phyloP scores from a whole-genome alignment of 2,113 vertebrate species.

The Semnornis frantzii region DNA sequence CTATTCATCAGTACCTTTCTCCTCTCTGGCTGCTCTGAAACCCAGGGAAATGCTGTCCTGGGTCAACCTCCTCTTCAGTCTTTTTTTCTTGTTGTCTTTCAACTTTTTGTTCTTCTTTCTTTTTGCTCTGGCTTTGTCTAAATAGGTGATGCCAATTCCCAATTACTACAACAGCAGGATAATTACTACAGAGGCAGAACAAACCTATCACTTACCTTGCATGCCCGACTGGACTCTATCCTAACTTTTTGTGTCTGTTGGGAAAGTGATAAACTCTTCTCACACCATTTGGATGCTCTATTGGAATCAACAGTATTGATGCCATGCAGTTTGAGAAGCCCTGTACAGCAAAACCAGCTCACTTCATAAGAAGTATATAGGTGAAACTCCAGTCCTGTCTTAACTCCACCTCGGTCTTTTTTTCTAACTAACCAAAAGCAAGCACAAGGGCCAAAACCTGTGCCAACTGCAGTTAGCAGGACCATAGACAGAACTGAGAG shows the following conservation, averaged over 20 bases:
- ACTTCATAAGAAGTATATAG: not conserved
- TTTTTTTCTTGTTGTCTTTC: not conserved
- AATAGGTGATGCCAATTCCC: not conserved
- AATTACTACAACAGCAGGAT: not conserved
- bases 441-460: rapidly evolving
- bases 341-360: not conserved
- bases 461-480: not conserved
- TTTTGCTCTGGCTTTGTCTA: not conserved
- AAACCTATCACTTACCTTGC: not conserved
- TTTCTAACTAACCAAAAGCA: not conserved
- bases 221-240: not conserved
- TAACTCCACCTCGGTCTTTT: not conserved
- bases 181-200: not conserved
- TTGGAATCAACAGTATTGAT: not conserved
- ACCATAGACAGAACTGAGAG: not conserved
- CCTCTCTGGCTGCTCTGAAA: not conserved
- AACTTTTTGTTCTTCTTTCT: not conserved
- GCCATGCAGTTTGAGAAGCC: not conserved
- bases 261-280: not conserved
- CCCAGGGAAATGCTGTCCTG: not conserved
- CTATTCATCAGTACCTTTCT: not conserved
- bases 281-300: not conserved
- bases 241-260: not conserved
- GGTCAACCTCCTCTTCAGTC: not conserved
- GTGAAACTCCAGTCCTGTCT: not conserved